Evolutionary conservation across 2,888 invertebrate genomes (phyloP).

Genomic region (Byasa hedistus): DNA sequence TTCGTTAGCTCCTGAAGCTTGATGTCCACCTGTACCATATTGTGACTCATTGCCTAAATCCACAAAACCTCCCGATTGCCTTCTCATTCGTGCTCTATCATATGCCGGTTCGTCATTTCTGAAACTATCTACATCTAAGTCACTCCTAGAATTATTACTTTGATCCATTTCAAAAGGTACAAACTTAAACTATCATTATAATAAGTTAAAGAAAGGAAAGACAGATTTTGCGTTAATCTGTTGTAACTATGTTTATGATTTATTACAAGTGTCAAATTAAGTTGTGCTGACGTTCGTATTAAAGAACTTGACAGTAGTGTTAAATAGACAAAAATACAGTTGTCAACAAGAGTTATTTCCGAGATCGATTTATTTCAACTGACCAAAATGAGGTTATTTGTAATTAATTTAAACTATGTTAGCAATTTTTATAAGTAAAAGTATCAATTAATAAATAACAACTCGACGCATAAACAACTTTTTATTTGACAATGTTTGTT

Average conservation of each 20-base stretch:
- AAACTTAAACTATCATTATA: conserved; percentile 32
- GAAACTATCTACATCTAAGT: conserved; percentile 70
- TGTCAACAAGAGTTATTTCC: neutral
- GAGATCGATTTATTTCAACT: too few relatives aligned
- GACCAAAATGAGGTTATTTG: too few relatives aligned
- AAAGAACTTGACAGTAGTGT: neutral
- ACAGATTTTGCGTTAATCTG: conserved; percentile 19
- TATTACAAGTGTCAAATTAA: conserved; percentile 21
- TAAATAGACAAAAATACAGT: neutral
- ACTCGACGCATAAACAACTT: too few relatives aligned
- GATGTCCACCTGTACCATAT: conserved; percentile 89
- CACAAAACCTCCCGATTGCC: conserved; percentile 87
- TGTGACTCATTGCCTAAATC: conserved; percentile 87
- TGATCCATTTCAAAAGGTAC: conserved; percentile 57
- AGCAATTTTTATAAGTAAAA: too few relatives aligned
- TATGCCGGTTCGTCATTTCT: conserved; percentile 70
- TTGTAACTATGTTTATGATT: conserved; percentile 14
- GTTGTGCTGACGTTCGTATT: conserved; percentile 16
- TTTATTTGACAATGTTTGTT: too few relatives aligned
- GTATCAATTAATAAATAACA: too few relatives aligned
- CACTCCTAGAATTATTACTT: conserved; percentile 58
- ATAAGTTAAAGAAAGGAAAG: conserved; percentile 2
- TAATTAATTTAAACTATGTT: too few relatives aligned
- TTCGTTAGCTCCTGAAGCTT: conserved; percentile 93
- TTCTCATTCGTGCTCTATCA: conserved; percentile 76